Evolutionary conservation across 2,888 invertebrate genomes (phyloP), one percentile per base, ranked within the genome.

Genomic region (Melieria picta): DNA sequence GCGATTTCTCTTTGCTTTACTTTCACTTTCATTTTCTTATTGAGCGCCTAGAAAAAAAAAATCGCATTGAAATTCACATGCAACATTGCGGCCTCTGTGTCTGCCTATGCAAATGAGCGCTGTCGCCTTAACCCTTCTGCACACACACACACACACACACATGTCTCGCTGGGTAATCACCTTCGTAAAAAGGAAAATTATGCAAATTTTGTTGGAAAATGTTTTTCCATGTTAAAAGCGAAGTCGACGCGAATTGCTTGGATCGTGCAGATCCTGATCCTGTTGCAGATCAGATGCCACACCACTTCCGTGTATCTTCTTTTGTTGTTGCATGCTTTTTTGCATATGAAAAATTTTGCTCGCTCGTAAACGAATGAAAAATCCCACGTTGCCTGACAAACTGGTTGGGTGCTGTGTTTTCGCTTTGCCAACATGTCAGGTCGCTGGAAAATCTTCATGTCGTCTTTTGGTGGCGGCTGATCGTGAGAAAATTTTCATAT

Each of bases 401-500:
- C 30, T 30, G 30, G 30, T 30, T 30, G 62, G 71, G 65, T 71
- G 66, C 52, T 13, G 57, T 65, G 66, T 71, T 71, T 64, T 60
- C 64, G 64, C 60, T 58, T 65, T 65, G 62, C 58, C 46, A 13
- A 7, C n/a, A 67, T 67, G 67, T 60, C 67, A 67, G 67, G 67
- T 67, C 67, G n/a, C 13, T 46, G 16, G 52, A 61, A 60, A 60
- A 45, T 47, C 62, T 69, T 67, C 58, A 47, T 30, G 16, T 57
- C 5, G 16, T 48, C 55, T 43, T 62, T 58, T 43, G 9, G 10
- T 60, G 11, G 11, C 47, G 48, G 55, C n/a, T 46, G 42, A 65
- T 71, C 74, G 74, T 74, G 74, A 71, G 74, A 74, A 74, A 72
- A 67, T 72, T 71, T 56, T 65, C 47, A 62, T 45, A 74, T 74